phyloP scores from a whole-genome alignment of 2,888 invertebrate genomes.

The Dastarcus helophoroides region DNA sequence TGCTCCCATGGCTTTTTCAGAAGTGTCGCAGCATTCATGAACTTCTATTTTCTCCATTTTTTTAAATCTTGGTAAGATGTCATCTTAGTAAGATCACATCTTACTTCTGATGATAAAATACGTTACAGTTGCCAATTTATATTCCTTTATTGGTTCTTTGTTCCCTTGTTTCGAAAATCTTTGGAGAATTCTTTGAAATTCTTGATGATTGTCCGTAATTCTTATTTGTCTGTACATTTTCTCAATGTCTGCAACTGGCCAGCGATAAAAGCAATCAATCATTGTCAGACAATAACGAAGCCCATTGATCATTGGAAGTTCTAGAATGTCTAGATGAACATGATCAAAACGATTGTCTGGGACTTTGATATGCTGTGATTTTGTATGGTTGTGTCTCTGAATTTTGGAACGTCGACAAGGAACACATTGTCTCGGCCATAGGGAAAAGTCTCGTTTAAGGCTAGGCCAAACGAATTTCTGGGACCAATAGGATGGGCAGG shows the following conservation, averaged over 20 bases:
- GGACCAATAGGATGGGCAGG: background rate
- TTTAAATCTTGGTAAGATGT: too few relatives aligned
- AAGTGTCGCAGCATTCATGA: too few relatives aligned
- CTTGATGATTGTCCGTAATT: too few relatives aligned
- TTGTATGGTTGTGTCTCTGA: conserved; percentile 18
- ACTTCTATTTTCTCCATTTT: too few relatives aligned
- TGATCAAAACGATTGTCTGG: conserved; percentile 27
- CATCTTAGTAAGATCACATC: too few relatives aligned
- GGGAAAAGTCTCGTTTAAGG: background rate
- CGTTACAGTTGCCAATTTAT: too few relatives aligned
- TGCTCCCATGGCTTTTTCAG: too few relatives aligned
- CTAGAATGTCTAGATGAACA: conserved; percentile 35
- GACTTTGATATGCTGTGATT: conserved; percentile 12
- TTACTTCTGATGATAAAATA: too few relatives aligned
- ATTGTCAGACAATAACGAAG: conserved; percentile 25
- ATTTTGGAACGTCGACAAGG: conserved; percentile 28
- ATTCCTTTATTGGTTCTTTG: too few relatives aligned
- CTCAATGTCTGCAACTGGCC: conserved; percentile 25
- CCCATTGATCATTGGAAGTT: conserved; percentile 24
- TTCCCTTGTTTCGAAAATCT: too few relatives aligned
- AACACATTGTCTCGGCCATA: background rate
- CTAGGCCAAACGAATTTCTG: background rate
- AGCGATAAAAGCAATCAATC: conserved; percentile 24
- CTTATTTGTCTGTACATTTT: too few relatives aligned
- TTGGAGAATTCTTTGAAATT: too few relatives aligned